Conservation (phyloP, 2,113 vertebrate genomes). For the Hemibagrus wyckioides region DNA sequence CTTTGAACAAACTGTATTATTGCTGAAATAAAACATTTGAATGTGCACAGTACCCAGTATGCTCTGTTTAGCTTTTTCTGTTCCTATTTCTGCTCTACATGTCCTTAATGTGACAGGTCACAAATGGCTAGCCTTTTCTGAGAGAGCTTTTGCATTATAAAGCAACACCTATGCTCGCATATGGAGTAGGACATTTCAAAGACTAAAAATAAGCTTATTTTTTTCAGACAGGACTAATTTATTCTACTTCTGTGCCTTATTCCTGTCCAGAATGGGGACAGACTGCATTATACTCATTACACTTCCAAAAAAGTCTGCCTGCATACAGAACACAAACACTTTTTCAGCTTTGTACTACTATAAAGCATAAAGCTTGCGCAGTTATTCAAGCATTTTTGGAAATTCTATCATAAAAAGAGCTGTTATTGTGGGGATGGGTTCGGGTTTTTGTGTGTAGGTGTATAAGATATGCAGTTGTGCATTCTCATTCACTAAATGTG, state of each 20-base stretch:
- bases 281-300: constrained; percentile 37
- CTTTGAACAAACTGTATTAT: background rate
- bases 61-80: constrained; percentile 29
- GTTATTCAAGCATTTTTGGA: background rate
- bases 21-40: background rate
- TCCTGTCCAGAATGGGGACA: constrained; percentile 42
- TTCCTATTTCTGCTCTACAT: constrained; percentile 7
- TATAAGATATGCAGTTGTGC: constrained; percentile 16
- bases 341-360: background rate
- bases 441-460: background rate
- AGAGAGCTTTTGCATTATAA: constrained; percentile 27
- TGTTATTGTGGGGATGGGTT: background rate
- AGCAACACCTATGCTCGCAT: constrained; percentile 3
- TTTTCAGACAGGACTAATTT: constrained; percentile 46
- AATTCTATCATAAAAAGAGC: background rate
- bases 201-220: constrained; percentile 46
- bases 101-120: constrained; percentile 36
- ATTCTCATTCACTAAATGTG: constrained; percentile 35
- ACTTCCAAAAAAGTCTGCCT: constrained; percentile 1
- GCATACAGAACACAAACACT: constrained; percentile 17
- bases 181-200: constrained; percentile 29
- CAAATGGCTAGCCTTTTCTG: constrained; percentile 30
- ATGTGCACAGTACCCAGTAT: background rate
- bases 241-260: constrained; percentile 36
- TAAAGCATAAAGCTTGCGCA: background rate